A percentile compares a stretch with the other conserved stretches of the same genome.
phyloP scores from a whole-genome alignment of 2,797 vertebrate genomes.

The Zalophus californianus region DNA sequence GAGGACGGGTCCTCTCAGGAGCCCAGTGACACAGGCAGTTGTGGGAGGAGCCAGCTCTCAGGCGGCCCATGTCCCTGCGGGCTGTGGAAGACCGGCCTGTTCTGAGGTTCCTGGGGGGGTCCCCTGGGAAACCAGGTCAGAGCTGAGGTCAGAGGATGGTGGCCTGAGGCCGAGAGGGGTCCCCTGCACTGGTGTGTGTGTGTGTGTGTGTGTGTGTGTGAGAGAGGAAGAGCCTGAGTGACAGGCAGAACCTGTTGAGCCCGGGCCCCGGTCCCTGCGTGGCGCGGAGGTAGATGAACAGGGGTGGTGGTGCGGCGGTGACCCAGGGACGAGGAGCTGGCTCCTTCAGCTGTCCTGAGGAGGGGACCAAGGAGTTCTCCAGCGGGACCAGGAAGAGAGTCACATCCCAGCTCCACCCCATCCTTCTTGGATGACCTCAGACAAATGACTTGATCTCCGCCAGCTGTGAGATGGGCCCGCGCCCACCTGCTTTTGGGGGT shows the following conservation, averaged over 20 bases:
- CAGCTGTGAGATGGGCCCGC: neutral
- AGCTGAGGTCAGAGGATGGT: neutral
- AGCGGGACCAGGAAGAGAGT: neutral
- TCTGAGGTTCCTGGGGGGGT: neutral
- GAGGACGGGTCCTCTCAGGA: neutral
- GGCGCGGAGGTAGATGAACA: neutral
- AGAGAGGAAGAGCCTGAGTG: no score
- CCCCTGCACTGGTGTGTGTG: neutral
- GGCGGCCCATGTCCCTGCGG: neutral
- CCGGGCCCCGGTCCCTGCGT: neutral
- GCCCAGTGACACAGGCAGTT: neutral
- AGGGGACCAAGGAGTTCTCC: neutral
- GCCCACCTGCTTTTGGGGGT: neutral
- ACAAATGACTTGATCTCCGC: neutral
- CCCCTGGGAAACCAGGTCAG: neutral
- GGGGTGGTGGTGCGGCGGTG: neutral
- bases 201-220: neutral
- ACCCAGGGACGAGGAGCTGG: neutral
- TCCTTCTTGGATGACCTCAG: neutral
- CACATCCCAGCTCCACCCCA: neutral
- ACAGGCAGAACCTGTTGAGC: neutral
- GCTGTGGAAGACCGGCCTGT: neutral
- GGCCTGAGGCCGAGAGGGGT: neutral
- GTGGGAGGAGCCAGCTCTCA: neutral
- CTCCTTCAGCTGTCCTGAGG: neutral